Conservation (phyloP, 2,797 vertebrate genomes). For the Peromyscus nudipes region DNA sequence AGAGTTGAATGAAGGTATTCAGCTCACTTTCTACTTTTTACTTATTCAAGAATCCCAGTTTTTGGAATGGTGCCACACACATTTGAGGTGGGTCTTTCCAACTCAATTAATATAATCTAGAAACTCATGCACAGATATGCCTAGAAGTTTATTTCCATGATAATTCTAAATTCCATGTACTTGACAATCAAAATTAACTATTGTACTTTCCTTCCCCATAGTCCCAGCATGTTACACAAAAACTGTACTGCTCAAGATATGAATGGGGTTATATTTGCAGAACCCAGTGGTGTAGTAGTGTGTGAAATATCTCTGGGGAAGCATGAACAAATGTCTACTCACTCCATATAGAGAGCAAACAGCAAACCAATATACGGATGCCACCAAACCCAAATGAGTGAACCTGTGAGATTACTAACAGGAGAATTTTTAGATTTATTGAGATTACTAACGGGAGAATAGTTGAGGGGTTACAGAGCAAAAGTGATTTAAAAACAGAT, state of each 20-base stretch:
- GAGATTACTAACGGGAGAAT: background rate
- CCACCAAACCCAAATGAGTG: background rate
- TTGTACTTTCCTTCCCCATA: background rate
- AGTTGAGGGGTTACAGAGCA: background rate
- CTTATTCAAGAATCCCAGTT: background rate
- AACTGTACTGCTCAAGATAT: background rate
- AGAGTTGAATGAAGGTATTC: background rate
- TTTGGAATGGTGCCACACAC: fast-evolving
- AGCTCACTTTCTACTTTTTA: background rate
- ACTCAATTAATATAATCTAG: background rate
- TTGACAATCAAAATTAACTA: background rate
- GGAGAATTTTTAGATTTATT: background rate
- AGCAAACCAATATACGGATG: background rate
- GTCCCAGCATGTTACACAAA: background rate
- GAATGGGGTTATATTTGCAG: background rate
- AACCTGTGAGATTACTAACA: background rate
- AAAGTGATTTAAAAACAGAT: background rate
- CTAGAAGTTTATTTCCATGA: background rate
- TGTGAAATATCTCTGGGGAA: background rate
- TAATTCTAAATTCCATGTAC: background rate
- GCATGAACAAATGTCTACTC: background rate
- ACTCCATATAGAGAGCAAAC: background rate
- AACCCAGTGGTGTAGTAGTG: background rate
- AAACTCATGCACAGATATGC: background rate
- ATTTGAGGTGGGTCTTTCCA: background rate